phyloP scores from a whole-genome alignment of 2,113 vertebrate genomes.

The Trochalopteron elliotii region DNA sequence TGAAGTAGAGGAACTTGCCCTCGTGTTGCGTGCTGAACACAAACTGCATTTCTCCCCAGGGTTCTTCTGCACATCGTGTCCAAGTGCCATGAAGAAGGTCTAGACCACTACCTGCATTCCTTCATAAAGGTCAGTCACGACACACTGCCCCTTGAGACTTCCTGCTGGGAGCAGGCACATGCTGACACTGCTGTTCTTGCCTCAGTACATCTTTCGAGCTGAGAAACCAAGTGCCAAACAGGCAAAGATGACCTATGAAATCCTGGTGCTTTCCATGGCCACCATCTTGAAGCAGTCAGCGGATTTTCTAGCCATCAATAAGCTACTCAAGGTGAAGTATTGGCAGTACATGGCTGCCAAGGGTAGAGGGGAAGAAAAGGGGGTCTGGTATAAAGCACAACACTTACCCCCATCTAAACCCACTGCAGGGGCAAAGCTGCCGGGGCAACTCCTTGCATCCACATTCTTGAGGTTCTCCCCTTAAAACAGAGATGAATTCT shows the following conservation, averaged over 20 bases:
- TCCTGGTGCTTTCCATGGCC: slow-evolving; percentile 86
- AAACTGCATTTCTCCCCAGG: slow-evolving; percentile 64
- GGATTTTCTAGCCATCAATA: no score
- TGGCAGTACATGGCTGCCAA: no score
- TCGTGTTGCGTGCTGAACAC: background rate
- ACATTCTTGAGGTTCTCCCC: background rate
- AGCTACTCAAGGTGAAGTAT: no score
- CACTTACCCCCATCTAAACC: background rate
- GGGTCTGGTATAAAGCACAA: background rate
- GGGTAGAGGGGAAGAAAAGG: background rate
- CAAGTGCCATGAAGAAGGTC: slow-evolving; percentile 90
- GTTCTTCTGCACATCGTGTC: slow-evolving; percentile 95
- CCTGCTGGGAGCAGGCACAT: background rate
- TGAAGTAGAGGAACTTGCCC: background rate
- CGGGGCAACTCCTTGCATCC: background rate
- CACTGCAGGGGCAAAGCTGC: background rate
- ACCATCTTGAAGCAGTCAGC: background rate
- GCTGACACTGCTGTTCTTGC: background rate
- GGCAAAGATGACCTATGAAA: slow-evolving; percentile 83
- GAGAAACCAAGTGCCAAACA: slow-evolving; percentile 72
- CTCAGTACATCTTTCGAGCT: slow-evolving; percentile 87
- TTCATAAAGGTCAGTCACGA: slow-evolving; percentile 87
- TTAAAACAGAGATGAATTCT: background rate
- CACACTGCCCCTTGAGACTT: background rate
- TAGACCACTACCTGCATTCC: slow-evolving; percentile 91